These are phyloP conservation scores for Clunio marinus DNA, from an alignment of 2,888 invertebrate species.

Conservation along the genomic window DNA sequence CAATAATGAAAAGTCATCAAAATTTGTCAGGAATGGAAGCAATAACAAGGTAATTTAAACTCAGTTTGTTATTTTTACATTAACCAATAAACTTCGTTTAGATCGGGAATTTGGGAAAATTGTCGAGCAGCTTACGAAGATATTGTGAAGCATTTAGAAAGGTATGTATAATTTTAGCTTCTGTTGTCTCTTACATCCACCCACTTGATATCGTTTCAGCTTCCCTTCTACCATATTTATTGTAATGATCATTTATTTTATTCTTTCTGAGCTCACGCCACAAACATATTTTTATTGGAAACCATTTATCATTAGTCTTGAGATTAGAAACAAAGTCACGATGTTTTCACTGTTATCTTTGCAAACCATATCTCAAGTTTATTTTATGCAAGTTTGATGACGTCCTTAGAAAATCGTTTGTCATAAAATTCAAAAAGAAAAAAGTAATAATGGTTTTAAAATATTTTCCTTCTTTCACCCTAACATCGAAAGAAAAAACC, in stretches of 20 bases:
- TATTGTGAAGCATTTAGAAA: slow-evolving; percentile 91
- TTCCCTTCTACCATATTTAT: no score
- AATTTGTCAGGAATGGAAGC: slow-evolving; percentile 86
- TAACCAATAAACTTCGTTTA: slow-evolving; percentile 48
- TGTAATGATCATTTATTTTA: slow-evolving; percentile 18
- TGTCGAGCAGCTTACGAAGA: slow-evolving; percentile 92
- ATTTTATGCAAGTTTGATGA: slow-evolving; percentile 36
- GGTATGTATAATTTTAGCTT: slow-evolving; percentile 62
- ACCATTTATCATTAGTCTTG: slow-evolving; percentile 35
- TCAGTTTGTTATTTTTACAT: slow-evolving; percentile 4
- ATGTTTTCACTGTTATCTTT: not conserved
- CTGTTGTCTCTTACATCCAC: not conserved
- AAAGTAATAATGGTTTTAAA: slow-evolving; percentile 25
- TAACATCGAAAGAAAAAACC: no score
- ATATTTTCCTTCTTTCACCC: not conserved
- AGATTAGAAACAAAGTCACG: slow-evolving; percentile 20
- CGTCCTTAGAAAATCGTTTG: slow-evolving; percentile 38
- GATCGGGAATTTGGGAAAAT: slow-evolving; percentile 90
- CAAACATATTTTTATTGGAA: slow-evolving; percentile 34
- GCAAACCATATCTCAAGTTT: not conserved
- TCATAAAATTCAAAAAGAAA: slow-evolving; percentile 17
- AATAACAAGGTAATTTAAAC: slow-evolving; percentile 66
- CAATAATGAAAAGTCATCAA: slow-evolving; percentile 78
- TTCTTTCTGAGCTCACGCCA: slow-evolving; percentile 30
- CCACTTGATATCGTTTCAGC: no score